Base-by-base conservation (phyloP, 2,113 vertebrate species). In the Oncorhynchus clarkii region DNA sequence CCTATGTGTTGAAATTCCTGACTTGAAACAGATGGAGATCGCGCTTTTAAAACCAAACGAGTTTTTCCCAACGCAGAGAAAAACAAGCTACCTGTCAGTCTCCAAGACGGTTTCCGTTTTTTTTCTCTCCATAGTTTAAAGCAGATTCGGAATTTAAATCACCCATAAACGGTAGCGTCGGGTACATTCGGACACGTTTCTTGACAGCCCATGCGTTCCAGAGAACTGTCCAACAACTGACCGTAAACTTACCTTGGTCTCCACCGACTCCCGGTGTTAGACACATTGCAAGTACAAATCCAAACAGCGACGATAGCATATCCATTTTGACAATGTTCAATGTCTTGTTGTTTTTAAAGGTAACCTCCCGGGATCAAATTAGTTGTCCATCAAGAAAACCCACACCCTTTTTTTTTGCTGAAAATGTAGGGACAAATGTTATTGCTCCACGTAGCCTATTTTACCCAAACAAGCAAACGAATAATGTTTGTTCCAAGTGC, bases 181-280 rank as follows among this genome's bases (percentile, higher is more conserved):
- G 16, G 14, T 54, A 54, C 51, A 54, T 54, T 54, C 51, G 16
- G 16, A 54, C 16, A 54, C 51, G 51, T 54, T 62, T 62, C 9
- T 62, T n/a, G 59, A 62, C 20, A 62, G 59, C n/a, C 20, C 59
- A 62, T 62, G 18, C n/a, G n/a, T n/a, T 22, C 20, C 22, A 24
- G 59, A 24, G 59, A 68, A 34, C 26, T 67, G 65, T 7, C 26
- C 26, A 31, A 31, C 31, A 31, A 31, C 31, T 31, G 34, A 34
- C 34, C 34, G 29, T 70, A 34, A 85, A 90, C 90, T 96, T 93
- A 97, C 96, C 95, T 85, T 92, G 89, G 73, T 96, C 91, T 75
- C 91, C 95, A 68, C 82, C 75, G 83, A 91, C 93, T 89, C 88
- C 78, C 6, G 75, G 79, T 67, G 91, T 89, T 76, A 93, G 85